These are phyloP conservation scores for Anguilla marmorata DNA, from an alignment of 2,797 vertebrate genomes.

Conservation along the genomic window DNA sequence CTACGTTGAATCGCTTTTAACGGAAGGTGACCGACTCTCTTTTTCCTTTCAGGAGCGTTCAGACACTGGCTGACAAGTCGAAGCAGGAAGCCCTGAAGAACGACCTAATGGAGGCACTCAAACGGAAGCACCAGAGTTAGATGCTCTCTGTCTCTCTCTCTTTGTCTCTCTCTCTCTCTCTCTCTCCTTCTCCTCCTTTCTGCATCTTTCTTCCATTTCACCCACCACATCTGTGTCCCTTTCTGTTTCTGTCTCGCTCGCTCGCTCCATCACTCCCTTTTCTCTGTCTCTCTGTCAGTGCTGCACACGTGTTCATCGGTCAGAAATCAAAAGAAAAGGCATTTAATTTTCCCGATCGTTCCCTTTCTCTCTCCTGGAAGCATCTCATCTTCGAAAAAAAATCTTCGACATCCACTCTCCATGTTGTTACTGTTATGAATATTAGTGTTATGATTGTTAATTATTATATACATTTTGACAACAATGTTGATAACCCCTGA, in stretches of 20 bases:
- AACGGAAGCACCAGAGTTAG: conserved; percentile 93
- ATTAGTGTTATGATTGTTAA: conserved; percentile 69
- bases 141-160: conserved; percentile 52
- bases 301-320: conserved; percentile 67
- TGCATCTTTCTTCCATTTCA: conserved; percentile 27
- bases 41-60: conserved; percentile 81
- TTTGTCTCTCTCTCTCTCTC: conserved; percentile 18
- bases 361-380: conserved; percentile 53
- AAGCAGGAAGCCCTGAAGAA: conserved; percentile 93
- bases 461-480: conserved; percentile 61
- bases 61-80: conserved; percentile 89
- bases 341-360: conserved; percentile 59
- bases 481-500: conserved; percentile 59
- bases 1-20: neutral
- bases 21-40: neutral
- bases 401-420: conserved; percentile 54
- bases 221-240: conserved; percentile 33
- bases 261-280: conserved; percentile 32
- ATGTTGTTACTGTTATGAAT: conserved; percentile 53
- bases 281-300: conserved; percentile 35
- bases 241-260: neutral
- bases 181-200: neutral
- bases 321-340: conserved; percentile 59
- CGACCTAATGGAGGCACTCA: conserved; percentile 92
- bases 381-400: conserved; percentile 59